These are phyloP conservation scores for Micromesistius poutassou DNA, from an alignment of 2,797 vertebrate species.

Conservation along the genomic window DNA sequence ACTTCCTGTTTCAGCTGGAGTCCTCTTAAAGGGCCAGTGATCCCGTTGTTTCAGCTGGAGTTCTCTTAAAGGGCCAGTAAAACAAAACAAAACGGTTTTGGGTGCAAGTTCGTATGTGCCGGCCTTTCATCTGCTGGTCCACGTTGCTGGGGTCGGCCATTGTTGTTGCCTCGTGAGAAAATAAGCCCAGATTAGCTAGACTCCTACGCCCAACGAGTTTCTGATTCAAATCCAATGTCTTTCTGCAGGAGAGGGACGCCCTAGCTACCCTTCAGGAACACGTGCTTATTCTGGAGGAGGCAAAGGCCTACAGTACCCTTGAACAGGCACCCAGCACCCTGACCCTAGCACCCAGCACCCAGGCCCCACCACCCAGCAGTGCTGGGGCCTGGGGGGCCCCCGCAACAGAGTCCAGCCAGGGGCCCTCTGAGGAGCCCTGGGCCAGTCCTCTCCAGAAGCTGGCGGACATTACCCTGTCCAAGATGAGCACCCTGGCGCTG, in stretches of 20 bases:
- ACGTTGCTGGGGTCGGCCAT: background rate
- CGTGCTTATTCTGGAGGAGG: background rate
- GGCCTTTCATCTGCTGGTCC: background rate
- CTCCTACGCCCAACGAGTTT: background rate
- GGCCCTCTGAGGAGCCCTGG: slow-evolving; percentile 7
- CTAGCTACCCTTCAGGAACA: background rate
- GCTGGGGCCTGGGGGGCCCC: background rate
- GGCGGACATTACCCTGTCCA: slow-evolving; percentile 35
- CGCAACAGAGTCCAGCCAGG: background rate
- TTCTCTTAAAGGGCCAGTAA: too few relatives aligned
- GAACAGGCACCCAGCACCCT: too few relatives aligned
- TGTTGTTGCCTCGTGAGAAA: background rate
- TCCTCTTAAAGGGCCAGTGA: too few relatives aligned
- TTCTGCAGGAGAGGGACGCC: slow-evolving; percentile 59
- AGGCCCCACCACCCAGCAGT: background rate
- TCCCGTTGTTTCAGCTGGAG: too few relatives aligned
- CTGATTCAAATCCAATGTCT: background rate
- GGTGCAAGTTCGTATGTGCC: too few relatives aligned
- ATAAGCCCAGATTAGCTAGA: background rate
- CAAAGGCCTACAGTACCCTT: background rate
- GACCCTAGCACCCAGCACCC: background rate
- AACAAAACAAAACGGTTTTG: too few relatives aligned
- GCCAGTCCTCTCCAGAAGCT: slow-evolving; percentile 26
- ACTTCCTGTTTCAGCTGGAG: too few relatives aligned
- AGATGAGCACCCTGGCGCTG: slow-evolving; percentile 51